Base-by-base conservation (phyloP, 2,113 vertebrate genomes). In the Catharus bicknelli region DNA sequence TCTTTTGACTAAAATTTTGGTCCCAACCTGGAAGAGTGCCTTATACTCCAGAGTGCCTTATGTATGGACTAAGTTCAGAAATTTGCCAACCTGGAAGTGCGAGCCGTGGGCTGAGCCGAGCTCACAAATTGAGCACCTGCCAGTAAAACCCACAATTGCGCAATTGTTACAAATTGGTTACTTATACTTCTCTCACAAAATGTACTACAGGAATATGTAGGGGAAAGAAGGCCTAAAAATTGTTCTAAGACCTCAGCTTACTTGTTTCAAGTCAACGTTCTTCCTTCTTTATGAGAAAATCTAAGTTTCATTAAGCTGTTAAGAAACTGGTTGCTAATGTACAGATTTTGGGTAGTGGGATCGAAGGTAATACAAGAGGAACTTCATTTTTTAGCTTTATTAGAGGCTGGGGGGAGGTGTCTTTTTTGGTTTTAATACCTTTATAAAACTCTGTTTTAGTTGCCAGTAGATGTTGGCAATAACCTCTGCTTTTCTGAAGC, bases 351-450 rank as follows among this genome's bases (percentile, higher is more conserved):
- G 10, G 32, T 48, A 13, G 25, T 47, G 17, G 22, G 13, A 68
- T 13, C 20, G 10, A 78, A 78, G 27, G 21, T 83, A 45, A 40
- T 79, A 42, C 2, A 61, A 73, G 42, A 64, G 8, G 19, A 69
- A 36, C 42, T 78, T 86, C 1, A 54, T 78, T 84, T 90, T 85
- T 61, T 59, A 15, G 18, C n/a, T 72, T 36, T 75, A 30, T 38
- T 2, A 14, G 6, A 13, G 12, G 11, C 54, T 66, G 8, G 7
- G 7, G 3, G 1, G 2, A 0, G 0, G 7, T 50, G 23, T 40
- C 7, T 32, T 72, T 86, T 50, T 45, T 82, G 4, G 3, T 43
- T 89, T 59, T 42, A 54, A n/a, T 67, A n/a, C 25, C 4, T 17
- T 61, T 79, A 75, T 32, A 82, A 40, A 82, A 53, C 43, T 79